A percentile compares a stretch with the other conserved stretches of the same genome.
Conservation (phyloP, 2,797 vertebrate species). For the Amphiprion clarkii region DNA sequence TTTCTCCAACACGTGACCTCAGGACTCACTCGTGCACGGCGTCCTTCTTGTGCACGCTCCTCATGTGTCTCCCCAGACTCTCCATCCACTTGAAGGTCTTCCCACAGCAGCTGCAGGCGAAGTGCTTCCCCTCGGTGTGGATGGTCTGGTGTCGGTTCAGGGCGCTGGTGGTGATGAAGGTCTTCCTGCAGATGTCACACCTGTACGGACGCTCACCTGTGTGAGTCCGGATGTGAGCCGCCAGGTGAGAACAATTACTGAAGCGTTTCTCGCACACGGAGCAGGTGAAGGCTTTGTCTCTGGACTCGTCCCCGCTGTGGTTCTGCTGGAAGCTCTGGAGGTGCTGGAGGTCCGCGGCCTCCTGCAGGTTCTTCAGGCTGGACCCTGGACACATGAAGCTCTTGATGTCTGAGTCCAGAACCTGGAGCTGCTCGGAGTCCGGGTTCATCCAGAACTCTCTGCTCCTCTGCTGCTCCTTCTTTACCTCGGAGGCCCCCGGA, state of each 20-base stretch:
- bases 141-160: conserved; percentile 83
- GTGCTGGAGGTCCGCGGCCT: no score
- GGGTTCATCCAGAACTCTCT: conserved; percentile 75
- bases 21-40: conserved; percentile 47
- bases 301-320: conserved; percentile 66
- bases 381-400: conserved; percentile 70
- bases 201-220: conserved; percentile 81
- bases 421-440: conserved; percentile 64
- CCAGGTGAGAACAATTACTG: conserved; percentile 79
- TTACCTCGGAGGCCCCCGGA: conserved; percentile 61
- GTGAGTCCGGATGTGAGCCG: conserved; percentile 82
- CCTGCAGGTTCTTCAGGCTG: conserved; percentile 30
- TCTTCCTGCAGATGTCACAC: conserved; percentile 80
- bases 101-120: conserved; percentile 70
- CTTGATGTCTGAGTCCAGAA: conserved; percentile 71
- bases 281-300: conserved; percentile 78
- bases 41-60: conserved; percentile 72
- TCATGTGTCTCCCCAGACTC: conserved; percentile 75
- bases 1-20: no score
- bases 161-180: conserved; percentile 78
- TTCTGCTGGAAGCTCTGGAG: conserved; percentile 56
- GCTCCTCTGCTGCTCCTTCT: conserved; percentile 67
- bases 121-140: conserved; percentile 80
- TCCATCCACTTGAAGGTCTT: conserved; percentile 84
- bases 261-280: conserved; percentile 80